Percentiles rank a stretch among this genome's conserved stretches.
These are phyloP conservation scores for Sarcophilus harrisii DNA, from an alignment of 2,797 vertebrate species.

Conservation along the genomic window DNA sequence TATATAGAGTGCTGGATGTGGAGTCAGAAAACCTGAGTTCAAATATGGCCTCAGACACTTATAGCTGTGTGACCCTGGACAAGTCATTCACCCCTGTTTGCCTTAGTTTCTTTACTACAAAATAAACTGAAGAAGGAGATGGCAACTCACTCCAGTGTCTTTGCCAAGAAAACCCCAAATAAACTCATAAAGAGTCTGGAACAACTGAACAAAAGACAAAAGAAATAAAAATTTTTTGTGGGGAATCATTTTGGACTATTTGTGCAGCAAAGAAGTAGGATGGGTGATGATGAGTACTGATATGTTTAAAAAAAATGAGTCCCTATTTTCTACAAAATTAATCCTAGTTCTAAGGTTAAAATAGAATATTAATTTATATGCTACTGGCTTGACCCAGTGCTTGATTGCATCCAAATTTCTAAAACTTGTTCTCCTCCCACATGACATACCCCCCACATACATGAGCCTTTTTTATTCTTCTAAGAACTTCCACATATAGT, in stretches of 20 bases:
- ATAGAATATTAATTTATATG: not conserved
- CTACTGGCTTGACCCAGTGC: not conserved
- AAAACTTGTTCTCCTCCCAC: slow-evolving; percentile 28
- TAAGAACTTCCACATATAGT: not conserved
- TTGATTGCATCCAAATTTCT: slow-evolving; percentile 18
- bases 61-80: not conserved
- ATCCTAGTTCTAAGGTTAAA: slow-evolving; percentile 1
- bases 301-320: not conserved
- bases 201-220: not conserved
- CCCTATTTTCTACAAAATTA: slow-evolving; percentile 41
- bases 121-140: not conserved
- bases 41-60: not conserved
- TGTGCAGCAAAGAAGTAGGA: not conserved
- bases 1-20: not conserved
- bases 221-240: too few species aligned
- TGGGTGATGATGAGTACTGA: not conserved
- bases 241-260: not conserved
- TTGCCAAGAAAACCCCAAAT: not conserved
- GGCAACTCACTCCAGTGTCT: not conserved
- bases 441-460: not conserved
- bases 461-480: slow-evolving; percentile 27
- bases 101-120: not conserved
- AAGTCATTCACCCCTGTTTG: not conserved
- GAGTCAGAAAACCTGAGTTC: too few species aligned
- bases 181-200: not conserved